Conservation (phyloP, 2,888 invertebrate species). For the Cerceris rybyensis region DNA sequence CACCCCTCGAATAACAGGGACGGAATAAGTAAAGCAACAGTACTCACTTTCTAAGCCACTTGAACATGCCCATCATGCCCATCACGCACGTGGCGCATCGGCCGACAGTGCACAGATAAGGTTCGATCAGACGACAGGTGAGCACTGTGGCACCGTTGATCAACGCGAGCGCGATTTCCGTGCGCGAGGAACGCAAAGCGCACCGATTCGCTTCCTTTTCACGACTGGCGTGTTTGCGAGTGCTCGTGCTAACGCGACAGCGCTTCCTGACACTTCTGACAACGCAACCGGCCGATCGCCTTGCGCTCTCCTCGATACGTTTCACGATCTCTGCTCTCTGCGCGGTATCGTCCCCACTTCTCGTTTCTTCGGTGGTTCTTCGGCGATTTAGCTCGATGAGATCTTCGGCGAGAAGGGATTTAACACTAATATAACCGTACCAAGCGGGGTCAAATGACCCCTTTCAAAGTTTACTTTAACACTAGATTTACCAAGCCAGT, state of each 20-base stretch:
- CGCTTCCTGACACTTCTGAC: slow-evolving; percentile 49
- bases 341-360: slow-evolving; percentile 37
- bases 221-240: slow-evolving; percentile 34
- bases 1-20: background rate
- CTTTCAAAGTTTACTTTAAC: too few relatives aligned
- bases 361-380: slow-evolving; percentile 7
- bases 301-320: slow-evolving; percentile 15
- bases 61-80: slow-evolving; percentile 76
- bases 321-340: background rate
- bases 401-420: background rate
- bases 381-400: background rate
- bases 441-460: too few relatives aligned
- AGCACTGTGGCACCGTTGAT: slow-evolving; percentile 23
- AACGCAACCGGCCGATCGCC: slow-evolving; percentile 21
- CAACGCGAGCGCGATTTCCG: slow-evolving; percentile 9
- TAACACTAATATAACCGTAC: too few relatives aligned
- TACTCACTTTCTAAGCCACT: slow-evolving; percentile 77
- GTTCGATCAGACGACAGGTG: slow-evolving; percentile 24
- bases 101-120: slow-evolving; percentile 29
- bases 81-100: slow-evolving; percentile 66
- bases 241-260: slow-evolving; percentile 32
- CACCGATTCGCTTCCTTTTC: slow-evolving; percentile 36
- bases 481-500: too few relatives aligned
- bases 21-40: background rate
- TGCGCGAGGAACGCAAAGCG: slow-evolving; percentile 14